These are phyloP conservation scores for Wiebesia pumilae DNA, from an alignment of 1,140 invertebrate species.

Conservation along the genomic window DNA sequence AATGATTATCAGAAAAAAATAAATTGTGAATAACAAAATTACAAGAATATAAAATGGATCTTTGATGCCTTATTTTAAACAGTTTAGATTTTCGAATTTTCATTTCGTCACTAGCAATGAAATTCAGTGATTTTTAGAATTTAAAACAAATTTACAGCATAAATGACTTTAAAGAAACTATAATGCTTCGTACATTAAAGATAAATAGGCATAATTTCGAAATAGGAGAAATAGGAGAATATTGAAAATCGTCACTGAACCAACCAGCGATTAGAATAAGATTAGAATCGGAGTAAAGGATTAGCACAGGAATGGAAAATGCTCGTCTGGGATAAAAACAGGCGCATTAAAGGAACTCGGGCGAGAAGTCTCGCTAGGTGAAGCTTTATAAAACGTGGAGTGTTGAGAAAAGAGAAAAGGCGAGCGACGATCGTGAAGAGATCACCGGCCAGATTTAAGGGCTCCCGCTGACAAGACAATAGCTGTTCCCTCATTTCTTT, in stretches of 20 bases:
- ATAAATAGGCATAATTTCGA: not conserved
- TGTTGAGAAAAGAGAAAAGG: conserved; percentile 30
- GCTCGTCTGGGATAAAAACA: not conserved
- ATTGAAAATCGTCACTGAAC: not conserved
- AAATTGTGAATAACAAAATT: no score
- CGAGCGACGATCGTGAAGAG: conserved; percentile 65
- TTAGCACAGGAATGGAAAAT: not conserved
- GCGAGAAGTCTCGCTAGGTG: not conserved
- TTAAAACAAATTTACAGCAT: no score
- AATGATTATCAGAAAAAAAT: no score
- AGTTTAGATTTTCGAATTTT: no score
- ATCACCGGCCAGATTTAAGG: conserved; percentile 70
- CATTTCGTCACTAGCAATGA: no score
- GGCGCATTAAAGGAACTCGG: not conserved
- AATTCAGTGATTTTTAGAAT: no score
- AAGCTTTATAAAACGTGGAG: conserved; percentile 45
- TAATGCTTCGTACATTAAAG: not conserved
- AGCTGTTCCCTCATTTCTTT: conserved; percentile 66
- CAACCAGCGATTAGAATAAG: not conserved
- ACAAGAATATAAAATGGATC: no score
- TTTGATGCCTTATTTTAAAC: no score
- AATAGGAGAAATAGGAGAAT: not conserved
- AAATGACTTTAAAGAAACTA: no score
- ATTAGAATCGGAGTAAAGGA: conserved; percentile 28
- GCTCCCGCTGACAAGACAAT: conserved; percentile 71